These are phyloP conservation scores for Pterostichus madidus DNA, from an alignment of 2,888 invertebrate genomes.

Conservation along the genomic window DNA sequence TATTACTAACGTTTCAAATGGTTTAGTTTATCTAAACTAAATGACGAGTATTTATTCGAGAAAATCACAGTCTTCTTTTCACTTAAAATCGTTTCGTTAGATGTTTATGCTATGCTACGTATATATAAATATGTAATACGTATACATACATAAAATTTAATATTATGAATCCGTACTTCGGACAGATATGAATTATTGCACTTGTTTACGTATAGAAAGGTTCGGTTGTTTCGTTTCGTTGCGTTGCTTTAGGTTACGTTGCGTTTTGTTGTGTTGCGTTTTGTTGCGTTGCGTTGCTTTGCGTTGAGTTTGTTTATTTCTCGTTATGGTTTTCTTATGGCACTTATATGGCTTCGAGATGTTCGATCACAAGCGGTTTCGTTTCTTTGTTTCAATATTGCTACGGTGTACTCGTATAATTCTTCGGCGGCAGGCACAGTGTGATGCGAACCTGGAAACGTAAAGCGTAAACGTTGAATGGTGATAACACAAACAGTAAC, in stretches of 20 bases:
- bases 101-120: conserved; percentile 17
- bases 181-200: conserved; percentile 72
- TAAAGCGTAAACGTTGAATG: conserved; percentile 33
- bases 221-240: conserved; percentile 49
- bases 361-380: conserved; percentile 65
- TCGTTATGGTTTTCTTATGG: conserved; percentile 71
- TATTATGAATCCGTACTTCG: conserved; percentile 58
- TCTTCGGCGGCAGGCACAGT: conserved; percentile 29
- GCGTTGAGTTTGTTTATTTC: conserved; percentile 71
- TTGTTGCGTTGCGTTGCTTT: background rate
- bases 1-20: conserved; percentile 9
- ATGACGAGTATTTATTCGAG: conserved; percentile 52
- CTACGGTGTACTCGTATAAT: conserved; percentile 40
- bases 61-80: conserved; percentile 65
- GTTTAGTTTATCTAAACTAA: conserved; percentile 53
- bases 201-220: conserved; percentile 73
- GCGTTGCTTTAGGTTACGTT: conserved; percentile 46
- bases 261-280: conserved; percentile 69
- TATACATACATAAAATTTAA: conserved; percentile 39
- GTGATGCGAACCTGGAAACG: conserved; percentile 51
- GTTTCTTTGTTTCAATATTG: conserved; percentile 56
- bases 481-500: background rate
- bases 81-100: conserved; percentile 52
- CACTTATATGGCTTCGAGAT: conserved; percentile 73
- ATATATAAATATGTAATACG: conserved; percentile 41